A percentile compares a stretch with the other conserved stretches of the same genome.
Conservation (phyloP, 2,797 vertebrate species). For the Pteropus rufus region DNA sequence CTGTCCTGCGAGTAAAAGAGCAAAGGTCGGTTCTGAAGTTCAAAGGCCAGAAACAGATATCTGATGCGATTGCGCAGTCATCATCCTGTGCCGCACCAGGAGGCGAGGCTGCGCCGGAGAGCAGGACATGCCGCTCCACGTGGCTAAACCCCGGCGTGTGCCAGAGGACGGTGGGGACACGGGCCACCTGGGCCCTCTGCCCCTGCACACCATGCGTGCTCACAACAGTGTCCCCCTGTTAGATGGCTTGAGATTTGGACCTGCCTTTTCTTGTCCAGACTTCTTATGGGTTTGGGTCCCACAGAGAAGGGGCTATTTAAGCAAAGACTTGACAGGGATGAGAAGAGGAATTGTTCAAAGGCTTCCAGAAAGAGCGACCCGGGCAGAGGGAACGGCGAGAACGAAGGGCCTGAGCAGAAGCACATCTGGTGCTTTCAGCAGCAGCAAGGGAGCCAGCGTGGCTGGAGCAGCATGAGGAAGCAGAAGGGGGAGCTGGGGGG, state of each 20-base stretch:
- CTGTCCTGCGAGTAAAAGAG: background rate
- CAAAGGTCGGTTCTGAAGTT: background rate
- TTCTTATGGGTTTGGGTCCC: background rate
- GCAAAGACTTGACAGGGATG: background rate
- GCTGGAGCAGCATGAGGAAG: background rate
- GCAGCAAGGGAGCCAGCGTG: background rate
- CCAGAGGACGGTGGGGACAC: accelerated
- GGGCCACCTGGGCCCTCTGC: accelerated
- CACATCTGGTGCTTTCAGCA: accelerated
- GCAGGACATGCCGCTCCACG: accelerated
- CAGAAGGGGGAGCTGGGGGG: accelerated
- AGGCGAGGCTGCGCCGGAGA: background rate
- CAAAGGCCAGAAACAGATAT: background rate
- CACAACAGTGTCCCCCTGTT: accelerated
- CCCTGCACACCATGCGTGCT: accelerated
- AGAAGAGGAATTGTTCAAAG: background rate
- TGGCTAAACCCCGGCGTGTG: accelerated
- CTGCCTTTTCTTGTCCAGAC: background rate
- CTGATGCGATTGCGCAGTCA: background rate
- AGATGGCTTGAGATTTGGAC: background rate
- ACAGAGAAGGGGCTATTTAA: background rate
- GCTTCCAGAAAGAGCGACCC: background rate
- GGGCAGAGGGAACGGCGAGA: background rate
- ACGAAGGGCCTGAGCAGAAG: background rate
- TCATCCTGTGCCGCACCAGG: too few relatives aligned